A percentile compares a stretch with the other conserved stretches of the same genome.
These are phyloP conservation scores for Silurus glanis DNA, from an alignment of 2,113 vertebrate species.

Conservation along the genomic window DNA sequence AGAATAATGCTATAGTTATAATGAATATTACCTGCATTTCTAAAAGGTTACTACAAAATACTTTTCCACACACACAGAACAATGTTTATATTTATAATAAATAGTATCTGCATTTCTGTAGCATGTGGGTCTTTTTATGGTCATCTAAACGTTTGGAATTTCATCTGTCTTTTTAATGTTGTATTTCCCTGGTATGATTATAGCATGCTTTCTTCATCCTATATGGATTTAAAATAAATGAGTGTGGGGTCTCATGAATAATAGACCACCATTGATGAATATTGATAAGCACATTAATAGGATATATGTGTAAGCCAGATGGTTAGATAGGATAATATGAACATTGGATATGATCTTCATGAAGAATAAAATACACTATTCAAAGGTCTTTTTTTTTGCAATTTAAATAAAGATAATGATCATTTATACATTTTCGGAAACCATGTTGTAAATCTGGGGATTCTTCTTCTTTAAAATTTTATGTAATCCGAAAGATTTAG, in stretches of 20 bases:
- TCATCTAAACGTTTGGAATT: constrained; percentile 6
- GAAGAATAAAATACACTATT: background rate
- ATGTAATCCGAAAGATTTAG: background rate
- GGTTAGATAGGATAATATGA: constrained; percentile 18
- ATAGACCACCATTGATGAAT: constrained; percentile 31
- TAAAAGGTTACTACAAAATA: background rate
- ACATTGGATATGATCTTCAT: constrained; percentile 17
- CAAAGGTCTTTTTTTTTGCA: background rate
- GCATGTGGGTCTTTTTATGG: background rate
- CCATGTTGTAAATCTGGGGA: background rate
- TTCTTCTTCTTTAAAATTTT: background rate
- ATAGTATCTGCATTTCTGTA: constrained; percentile 1
- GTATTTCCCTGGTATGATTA: background rate
- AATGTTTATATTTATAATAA: constrained; percentile 26
- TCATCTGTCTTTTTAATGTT: background rate
- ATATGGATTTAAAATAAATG: constrained; percentile 23
- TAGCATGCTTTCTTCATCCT: constrained; percentile 1
- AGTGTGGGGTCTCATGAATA: constrained; percentile 30
- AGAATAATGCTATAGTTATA: constrained; percentile 18
- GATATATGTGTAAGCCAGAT: constrained; percentile 37
- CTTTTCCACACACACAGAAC: background rate
- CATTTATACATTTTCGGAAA: background rate
- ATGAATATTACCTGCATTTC: constrained; percentile 8
- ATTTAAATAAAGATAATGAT: background rate
- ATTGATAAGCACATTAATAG: constrained; percentile 50